A percentile compares a stretch with the other conserved stretches of the same genome.
phyloP scores from a whole-genome alignment of 2,797 vertebrate species.

The Thunnus albacares region DNA sequence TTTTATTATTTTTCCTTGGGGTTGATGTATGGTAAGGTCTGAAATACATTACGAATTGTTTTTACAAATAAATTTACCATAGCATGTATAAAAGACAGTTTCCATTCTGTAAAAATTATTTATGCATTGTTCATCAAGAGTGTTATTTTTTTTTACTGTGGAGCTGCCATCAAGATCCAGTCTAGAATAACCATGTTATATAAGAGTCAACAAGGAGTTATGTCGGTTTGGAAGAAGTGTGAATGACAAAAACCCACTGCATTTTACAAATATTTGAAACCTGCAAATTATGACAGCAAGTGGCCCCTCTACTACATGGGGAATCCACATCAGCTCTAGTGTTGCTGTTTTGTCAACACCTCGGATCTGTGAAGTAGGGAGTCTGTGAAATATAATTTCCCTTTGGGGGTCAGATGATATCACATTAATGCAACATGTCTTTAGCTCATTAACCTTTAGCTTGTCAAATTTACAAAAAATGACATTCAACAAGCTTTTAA shows the following conservation, averaged over 20 bases:
- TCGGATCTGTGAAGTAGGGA: slow-evolving; percentile 14
- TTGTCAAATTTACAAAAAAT: background rate
- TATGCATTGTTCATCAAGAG: too few species aligned
- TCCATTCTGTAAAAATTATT: too few species aligned
- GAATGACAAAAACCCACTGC: too few species aligned
- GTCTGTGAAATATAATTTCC: slow-evolving; percentile 32
- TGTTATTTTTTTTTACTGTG: too few species aligned
- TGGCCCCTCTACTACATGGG: background rate
- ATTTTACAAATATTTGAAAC: too few species aligned
- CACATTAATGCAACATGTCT: slow-evolving; percentile 5
- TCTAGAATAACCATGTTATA: too few species aligned
- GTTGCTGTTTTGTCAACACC: slow-evolving; percentile 19
- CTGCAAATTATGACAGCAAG: too few species aligned
- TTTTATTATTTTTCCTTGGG: slow-evolving; percentile 7
- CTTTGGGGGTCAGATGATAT: slow-evolving; percentile 15
- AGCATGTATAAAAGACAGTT: background rate
- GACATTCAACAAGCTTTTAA: background rate
- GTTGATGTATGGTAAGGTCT: background rate
- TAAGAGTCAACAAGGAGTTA: too few species aligned
- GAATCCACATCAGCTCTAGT: slow-evolving; percentile 11
- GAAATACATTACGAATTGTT: background rate
- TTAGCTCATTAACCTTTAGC: background rate
- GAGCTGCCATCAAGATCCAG: too few species aligned
- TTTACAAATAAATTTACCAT: background rate
- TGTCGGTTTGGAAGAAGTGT: too few species aligned